phyloP scores from a whole-genome alignment of 2,888 invertebrate species.

The Netelia fuscicornis region DNA sequence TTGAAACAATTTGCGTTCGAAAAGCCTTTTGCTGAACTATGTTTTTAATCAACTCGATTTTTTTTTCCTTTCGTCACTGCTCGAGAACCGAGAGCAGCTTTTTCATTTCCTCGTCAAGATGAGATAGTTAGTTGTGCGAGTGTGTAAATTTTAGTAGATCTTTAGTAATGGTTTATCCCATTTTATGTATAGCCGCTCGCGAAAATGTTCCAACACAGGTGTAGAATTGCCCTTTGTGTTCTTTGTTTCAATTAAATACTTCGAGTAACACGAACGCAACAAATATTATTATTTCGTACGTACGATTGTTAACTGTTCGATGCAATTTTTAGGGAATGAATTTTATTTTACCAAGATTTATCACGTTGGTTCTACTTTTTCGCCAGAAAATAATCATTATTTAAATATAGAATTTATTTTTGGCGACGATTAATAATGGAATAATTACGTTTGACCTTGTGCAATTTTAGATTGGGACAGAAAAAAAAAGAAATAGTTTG shows the following conservation, averaged over 20 bases:
- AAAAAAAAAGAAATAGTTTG: no score
- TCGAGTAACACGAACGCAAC: no score
- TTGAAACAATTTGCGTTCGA: slow-evolving; percentile 56
- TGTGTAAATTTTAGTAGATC: neutral
- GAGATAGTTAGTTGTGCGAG: slow-evolving; percentile 9
- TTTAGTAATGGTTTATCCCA: neutral
- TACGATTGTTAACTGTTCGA: neutral
- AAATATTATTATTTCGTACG: no score
- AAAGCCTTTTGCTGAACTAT: slow-evolving; percentile 9
- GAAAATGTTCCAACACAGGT: slow-evolving; percentile 7
- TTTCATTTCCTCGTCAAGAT: slow-evolving; percentile 24
- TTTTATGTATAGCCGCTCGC: slow-evolving; percentile 25
- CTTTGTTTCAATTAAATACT: neutral
- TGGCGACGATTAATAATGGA: no score
- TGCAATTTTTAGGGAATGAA: neutral
- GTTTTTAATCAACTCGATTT: slow-evolving; percentile 60
- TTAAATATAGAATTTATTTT: neutral
- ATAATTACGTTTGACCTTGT: no score
- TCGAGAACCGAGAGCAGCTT: neutral
- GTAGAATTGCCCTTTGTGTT: slow-evolving; percentile 13
- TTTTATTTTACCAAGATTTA: neutral
- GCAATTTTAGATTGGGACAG: no score
- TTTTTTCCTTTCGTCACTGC: slow-evolving; percentile 38
- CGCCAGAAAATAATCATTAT: no score
- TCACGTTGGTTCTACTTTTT: no score